Evolutionary conservation across 2,888 invertebrate species (phyloP).

Genomic region (Prosopocoilus inquinatus): DNA sequence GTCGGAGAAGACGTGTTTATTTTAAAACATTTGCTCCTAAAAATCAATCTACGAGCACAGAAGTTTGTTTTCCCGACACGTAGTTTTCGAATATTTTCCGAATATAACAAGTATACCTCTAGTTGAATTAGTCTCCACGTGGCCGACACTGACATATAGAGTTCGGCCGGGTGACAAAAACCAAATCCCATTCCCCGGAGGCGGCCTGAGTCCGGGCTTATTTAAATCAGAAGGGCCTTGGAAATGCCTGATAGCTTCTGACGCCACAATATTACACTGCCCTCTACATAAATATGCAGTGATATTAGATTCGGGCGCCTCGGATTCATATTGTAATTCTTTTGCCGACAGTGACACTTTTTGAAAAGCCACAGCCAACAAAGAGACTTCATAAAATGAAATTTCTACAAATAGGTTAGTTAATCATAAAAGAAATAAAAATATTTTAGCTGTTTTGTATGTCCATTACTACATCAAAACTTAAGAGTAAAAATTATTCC

Average conservation of each 20-base stretch:
- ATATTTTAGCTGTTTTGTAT: too few relatives aligned
- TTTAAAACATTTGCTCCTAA: too few relatives aligned
- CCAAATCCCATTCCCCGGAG: slow-evolving; percentile 49
- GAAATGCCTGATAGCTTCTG: slow-evolving; percentile 51
- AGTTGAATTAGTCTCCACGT: slow-evolving; percentile 43
- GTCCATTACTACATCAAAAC: too few relatives aligned
- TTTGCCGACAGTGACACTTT: slow-evolving; percentile 14
- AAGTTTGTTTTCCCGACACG: too few relatives aligned
- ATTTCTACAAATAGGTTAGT: too few relatives aligned
- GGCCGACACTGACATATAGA: slow-evolving; percentile 49
- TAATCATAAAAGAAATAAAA: too few relatives aligned
- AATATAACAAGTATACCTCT: slow-evolving; percentile 36
- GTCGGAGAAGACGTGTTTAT: too few relatives aligned
- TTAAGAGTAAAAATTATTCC: too few relatives aligned
- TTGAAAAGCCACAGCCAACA: slow-evolving; percentile 7
- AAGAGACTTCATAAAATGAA: neutral
- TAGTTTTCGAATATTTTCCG: neutral
- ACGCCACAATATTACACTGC: slow-evolving; percentile 48
- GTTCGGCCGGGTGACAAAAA: slow-evolving; percentile 49
- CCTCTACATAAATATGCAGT: slow-evolving; percentile 45
- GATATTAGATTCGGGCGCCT: slow-evolving; percentile 19
- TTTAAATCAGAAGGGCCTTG: slow-evolving; percentile 50
- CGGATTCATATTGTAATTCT: slow-evolving; percentile 16
- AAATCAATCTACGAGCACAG: too few relatives aligned
- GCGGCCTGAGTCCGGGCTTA: slow-evolving; percentile 48